These are phyloP conservation scores for Agrilus cyanescens DNA, from an alignment of 2,888 invertebrate genomes.

Conservation along the genomic window DNA sequence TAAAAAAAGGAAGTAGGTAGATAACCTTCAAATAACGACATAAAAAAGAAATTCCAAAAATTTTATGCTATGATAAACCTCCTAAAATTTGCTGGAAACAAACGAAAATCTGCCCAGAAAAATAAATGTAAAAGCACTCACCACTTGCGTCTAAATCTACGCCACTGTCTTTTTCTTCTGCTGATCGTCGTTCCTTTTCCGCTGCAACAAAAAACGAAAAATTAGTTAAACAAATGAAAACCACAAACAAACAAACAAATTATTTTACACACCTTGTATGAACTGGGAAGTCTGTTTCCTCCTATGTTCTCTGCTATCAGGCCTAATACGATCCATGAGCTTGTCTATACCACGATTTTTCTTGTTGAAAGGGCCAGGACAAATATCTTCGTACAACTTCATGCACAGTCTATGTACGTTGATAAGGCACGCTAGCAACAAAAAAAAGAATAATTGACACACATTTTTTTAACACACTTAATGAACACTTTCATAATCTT, in stretches of 20 bases:
- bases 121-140: slow-evolving; percentile 20
- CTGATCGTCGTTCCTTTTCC: slow-evolving; percentile 30
- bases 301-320: slow-evolving; percentile 30
- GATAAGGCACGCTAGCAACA: slow-evolving; percentile 31
- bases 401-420: slow-evolving; percentile 35
- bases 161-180: slow-evolving; percentile 29
- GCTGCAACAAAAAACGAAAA: slow-evolving; percentile 23
- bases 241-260: neutral
- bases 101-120: neutral
- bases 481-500: no score
- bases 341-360: slow-evolving; percentile 31
- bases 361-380: slow-evolving; percentile 34
- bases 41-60: no score
- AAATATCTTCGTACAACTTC: slow-evolving; percentile 33
- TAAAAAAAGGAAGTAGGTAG: no score
- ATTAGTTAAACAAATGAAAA: neutral
- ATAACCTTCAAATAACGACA: no score
- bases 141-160: slow-evolving; percentile 26
- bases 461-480: no score
- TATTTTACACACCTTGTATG: slow-evolving; percentile 28
- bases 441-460: slow-evolving; percentile 1
- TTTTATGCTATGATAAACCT: no score
- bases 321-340: slow-evolving; percentile 28
- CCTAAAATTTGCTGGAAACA: neutral
- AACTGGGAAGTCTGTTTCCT: slow-evolving; percentile 36